Base-by-base conservation (phyloP, 2,797 vertebrate species). In the Bradypus variegatus region DNA sequence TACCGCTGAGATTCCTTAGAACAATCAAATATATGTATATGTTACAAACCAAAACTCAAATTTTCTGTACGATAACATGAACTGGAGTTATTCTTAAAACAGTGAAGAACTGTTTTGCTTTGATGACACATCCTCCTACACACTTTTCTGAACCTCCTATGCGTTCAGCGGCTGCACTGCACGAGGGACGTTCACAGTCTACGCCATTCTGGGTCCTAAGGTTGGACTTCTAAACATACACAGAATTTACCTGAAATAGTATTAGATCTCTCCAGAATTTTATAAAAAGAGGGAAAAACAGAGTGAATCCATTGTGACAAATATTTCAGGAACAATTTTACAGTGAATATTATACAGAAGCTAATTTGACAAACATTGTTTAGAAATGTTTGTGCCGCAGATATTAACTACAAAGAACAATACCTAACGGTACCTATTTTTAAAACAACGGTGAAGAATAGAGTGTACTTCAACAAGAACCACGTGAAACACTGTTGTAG, bases 81-180 rank as follows among this genome's bases (percentile, higher is more conserved):
- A 50, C 0, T 55, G 19, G 4, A 48, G 23, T 29, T 10, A 4
- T 11, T 72, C n/a, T 19, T 19, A 31, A 53, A 5, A 65, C 4
- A 16, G 27, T 6, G n/a, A 3, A 14, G 7, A 67, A n/a, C 15
- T 0, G 0, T 13, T 41, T 21, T 3, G 50, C 6, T 41, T 25
- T 13, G 2, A 5, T 23, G 4, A 16, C 31, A 13, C 2, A 11
- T 2, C 72, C 5, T 9, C 55, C 38, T 8, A 27, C 15, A 29
- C 6, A 6, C 15, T 65, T 33, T 33, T 13, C 12, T 65, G 64
- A 67, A 31, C 70, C 27, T 45, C 14, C 25, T 25, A 25, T 29
- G 27, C 69, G 38, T 9, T 75, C 7, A 75, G 19, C 72, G 7
- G 27, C 7, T 29, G 5, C 4, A 6, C 23, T 45, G 72, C 25